phyloP scores from a whole-genome alignment of 1,140 invertebrate genomes.

The Teleogryllus occipitalis region DNA sequence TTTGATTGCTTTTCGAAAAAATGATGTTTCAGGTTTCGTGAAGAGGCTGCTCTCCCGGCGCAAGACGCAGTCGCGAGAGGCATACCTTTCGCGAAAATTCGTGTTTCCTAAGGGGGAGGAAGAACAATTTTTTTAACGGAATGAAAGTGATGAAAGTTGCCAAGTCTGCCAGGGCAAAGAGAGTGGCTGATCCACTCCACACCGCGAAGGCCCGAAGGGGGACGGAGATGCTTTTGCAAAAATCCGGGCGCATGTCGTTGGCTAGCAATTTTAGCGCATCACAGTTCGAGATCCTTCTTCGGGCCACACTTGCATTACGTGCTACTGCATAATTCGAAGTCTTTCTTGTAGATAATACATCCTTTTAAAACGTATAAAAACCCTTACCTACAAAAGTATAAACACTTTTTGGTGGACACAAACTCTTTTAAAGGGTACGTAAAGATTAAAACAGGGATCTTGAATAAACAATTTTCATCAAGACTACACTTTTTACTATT shows the following conservation, averaged over 20 bases:
- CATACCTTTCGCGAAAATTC: background rate
- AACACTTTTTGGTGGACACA: too few relatives aligned
- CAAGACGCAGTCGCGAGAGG: background rate
- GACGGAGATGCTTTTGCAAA: background rate
- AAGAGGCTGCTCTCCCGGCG: background rate
- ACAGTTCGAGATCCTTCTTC: too few relatives aligned
- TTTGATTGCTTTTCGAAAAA: background rate
- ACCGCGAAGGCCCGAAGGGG: background rate
- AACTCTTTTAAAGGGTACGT: too few relatives aligned
- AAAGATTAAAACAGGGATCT: too few relatives aligned
- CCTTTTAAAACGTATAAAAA: too few relatives aligned
- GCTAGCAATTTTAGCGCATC: too few relatives aligned
- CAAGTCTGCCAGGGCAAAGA: background rate
- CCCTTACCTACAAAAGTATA: too few relatives aligned
- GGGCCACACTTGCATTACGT: too few relatives aligned
- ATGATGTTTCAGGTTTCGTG: background rate
- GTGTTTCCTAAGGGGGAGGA: background rate
- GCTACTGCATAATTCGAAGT: too few relatives aligned
- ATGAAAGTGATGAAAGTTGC: background rate
- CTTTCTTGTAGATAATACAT: too few relatives aligned
- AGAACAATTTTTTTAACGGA: background rate
- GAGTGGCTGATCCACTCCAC: background rate
- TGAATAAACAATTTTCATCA: too few relatives aligned
- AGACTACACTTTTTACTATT: too few relatives aligned
- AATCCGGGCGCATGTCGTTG: background rate